Base-by-base conservation (phyloP, 2,888 invertebrate genomes). In the Ecdyonurus torrentis region DNA sequence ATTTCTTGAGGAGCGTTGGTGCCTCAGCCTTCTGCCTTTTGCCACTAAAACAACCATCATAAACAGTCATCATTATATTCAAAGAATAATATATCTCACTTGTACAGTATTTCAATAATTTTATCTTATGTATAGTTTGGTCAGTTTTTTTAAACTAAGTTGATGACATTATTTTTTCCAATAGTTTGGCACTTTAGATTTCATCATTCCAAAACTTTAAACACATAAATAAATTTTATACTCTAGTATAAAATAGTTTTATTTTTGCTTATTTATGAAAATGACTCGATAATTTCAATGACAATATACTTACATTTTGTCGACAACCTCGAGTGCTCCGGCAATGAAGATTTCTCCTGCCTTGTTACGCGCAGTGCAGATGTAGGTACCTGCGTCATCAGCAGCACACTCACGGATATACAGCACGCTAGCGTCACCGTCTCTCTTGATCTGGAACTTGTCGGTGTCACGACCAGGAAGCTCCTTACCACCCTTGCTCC, bases 1-100 rank as follows among this genome's bases (percentile, higher is more conserved):
- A 87, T 71, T 85, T 87, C 78, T 94, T 94, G 70, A 94, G 77
- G 81, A 94, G 94, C 59, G 85, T 82, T 2, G 94, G 92, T 0
- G 91, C 83, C 73, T 94, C 93, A 53, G 86, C 82, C 69, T 85
- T 87, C 69, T 86, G 83, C 67, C 80, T 82, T 69, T 83, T 82
- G 67, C 84, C 86, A 61, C 90, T 91, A 70, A 2, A 73, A 72
- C 65, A 52, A 66, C 7, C 7, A 23, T 22, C 2, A 52, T 7
- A 5, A 61, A 61, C 18, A 1, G 7, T 10, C 37, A 15, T 37
- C 7, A n/a, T n/a, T n/a, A n/a, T n/a, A n/a, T n/a, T n/a, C n/a
- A n/a, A n/a, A n/a, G n/a, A n/a, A n/a, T n/a, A n/a, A n/a, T n/a
- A n/a, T n/a, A n/a, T n/a, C n/a, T n/a, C n/a, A n/a, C n/a, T n/a